A percentile compares a stretch with the other conserved stretches of the same genome.
Evolutionary conservation across 2,113 vertebrate genomes (phyloP).

Genomic region (Piaya cayana): DNA sequence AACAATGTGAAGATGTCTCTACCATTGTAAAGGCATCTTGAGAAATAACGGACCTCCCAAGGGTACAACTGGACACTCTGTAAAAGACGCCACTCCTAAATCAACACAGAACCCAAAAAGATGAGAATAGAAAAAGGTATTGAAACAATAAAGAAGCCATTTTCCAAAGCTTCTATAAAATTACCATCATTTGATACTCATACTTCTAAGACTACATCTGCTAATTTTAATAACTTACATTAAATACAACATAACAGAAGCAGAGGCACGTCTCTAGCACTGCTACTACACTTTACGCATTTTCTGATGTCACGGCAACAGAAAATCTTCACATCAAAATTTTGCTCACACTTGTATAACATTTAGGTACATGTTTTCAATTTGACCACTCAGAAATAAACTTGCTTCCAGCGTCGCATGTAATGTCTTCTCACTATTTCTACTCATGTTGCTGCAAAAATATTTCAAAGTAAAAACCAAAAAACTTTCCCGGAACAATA

Average conservation of each 20-base stretch:
- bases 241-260: not conserved
- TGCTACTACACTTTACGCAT: not conserved
- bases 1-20: not conserved
- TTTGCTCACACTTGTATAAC: not conserved
- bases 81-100: not conserved
- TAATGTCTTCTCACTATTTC: not conserved
- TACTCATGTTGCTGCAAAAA: not conserved
- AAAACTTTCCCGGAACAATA: not conserved
- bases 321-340: not conserved
- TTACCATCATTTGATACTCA: accelerated
- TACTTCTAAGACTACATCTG: not conserved
- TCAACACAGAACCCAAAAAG: not conserved
- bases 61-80: not conserved
- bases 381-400: not conserved
- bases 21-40: not conserved
- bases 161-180: not conserved
- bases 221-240: not conserved
- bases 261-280: not conserved
- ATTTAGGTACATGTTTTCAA: not conserved
- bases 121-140: not conserved
- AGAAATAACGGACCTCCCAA: not conserved
- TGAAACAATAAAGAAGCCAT: not conserved
- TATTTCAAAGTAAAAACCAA: not conserved
- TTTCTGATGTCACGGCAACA: not conserved
- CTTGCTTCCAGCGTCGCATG: not conserved